These are phyloP conservation scores for Cataglyphis livida DNA, from an alignment of 2,888 invertebrate genomes.

Conservation along the genomic window DNA sequence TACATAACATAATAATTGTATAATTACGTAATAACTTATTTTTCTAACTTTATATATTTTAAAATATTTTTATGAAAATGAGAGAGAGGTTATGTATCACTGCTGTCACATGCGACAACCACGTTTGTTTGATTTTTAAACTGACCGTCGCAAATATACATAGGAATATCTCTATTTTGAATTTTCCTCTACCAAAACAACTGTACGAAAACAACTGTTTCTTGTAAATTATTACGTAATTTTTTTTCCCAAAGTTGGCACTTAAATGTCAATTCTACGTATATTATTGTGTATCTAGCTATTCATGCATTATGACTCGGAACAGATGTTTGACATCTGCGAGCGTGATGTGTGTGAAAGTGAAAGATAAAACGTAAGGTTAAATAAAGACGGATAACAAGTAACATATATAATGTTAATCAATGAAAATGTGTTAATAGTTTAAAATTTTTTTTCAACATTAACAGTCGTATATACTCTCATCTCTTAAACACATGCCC, in stretches of 20 bases:
- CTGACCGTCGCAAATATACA: background rate
- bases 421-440: background rate
- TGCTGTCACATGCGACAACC: background rate
- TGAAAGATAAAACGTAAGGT: background rate
- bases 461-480: background rate
- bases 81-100: background rate
- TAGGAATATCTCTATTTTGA: background rate
- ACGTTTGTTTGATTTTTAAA: background rate
- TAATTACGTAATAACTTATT: background rate
- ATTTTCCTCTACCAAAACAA: too few species aligned
- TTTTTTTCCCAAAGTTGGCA: too few species aligned
- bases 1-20: background rate
- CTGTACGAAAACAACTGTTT: background rate
- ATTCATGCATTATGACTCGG: background rate
- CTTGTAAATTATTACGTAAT: too few species aligned
- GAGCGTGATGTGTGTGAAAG: background rate
- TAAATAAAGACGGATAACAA: background rate
- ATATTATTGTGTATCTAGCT: background rate
- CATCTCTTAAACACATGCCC: background rate
- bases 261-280: too few species aligned
- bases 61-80: background rate
- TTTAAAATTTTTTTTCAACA: background rate
- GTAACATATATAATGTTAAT: background rate
- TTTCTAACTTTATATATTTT: background rate
- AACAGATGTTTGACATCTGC: slow-evolving; percentile 6